Evolutionary conservation across 2,113 vertebrate genomes (phyloP), one percentile per base, ranked within the genome.

Genomic region (Psettodes erumei): DNA sequence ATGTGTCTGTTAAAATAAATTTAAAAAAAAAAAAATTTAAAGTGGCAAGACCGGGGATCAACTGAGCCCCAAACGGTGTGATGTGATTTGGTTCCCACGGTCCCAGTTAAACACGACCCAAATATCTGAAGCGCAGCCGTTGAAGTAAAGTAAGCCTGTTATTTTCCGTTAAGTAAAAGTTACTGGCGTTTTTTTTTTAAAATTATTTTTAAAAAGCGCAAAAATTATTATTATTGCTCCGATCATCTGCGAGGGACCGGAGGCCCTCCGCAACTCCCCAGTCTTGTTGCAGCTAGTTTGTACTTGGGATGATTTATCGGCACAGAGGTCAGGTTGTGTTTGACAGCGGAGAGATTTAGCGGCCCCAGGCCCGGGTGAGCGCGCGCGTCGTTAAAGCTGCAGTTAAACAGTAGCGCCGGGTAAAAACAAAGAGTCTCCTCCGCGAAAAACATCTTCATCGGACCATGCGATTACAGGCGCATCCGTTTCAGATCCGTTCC

Each of bases 311-410:
- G 42, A 43, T 58, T 65, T 43, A 38, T 10, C 4, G 27, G 62
- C 47, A 3, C 23, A 62, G 42, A 78, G 77, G 65, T 77, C n/a
- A 11, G 54, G 27, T 47, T 53, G 51, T 60, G 13, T 71, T 38
- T 71, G 65, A 71, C 60, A 63, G 66, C n/a, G 43, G 13, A 55
- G 71, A 38, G 53, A 71, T 73, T 72, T 65, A 69, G 56, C 51
- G 56, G 76, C 56, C 70, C 2, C 62, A 75, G 77, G 83, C n/a
- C n/a, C n/a, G 83, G 10, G 19, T 47, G 19, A 58, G n/a, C n/a
- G n/a, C 42, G 1, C 59, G n/a, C 60, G 11, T 75, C 73, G 69
- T 54, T 68, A 79, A 43, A 67, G 63, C 78, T 55, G 48, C 59
- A 33, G 47, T 79, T 59, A 56, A 76, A 55, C 53, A 50, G 42